Base-by-base conservation (phyloP, 2,113 vertebrate genomes). In the Callipepla californica region DNA sequence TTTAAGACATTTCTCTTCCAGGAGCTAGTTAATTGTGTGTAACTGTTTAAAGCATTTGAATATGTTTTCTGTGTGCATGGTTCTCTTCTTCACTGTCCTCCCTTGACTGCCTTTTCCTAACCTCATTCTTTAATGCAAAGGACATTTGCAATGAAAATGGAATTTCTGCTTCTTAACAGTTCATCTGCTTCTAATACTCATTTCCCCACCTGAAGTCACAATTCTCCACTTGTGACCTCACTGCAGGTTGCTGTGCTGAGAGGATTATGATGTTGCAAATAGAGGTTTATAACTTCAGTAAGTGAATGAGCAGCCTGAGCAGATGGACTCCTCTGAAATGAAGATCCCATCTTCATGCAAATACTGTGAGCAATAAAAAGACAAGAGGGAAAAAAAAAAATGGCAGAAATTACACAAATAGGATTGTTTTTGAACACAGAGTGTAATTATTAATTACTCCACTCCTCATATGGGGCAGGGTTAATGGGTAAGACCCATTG, bases 161-260 rank as follows among this genome's bases (percentile, higher is more conserved):
- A 28, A 81, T 86, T 57, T 82, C 47, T n/a, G 47, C 38, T 40
- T 92, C 80, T 93, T 85, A 92, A 77, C 87, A 72, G 38, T 51
- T 85, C 51, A 59, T 91, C 92, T 93, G 69, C 7, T 89, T 75
- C 68, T 90, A 66, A 77, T 93, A 57, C 66, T 90, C 53, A 73
- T 94, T 96, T 94, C 53, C 68, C 79, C 82, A 91, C 87, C 93
- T 93, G 80, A 95, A 96, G 90, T 80, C 66, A 85, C 61, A 89
- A 48, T 86, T 66, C 28, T 76, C 77, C 83, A 89, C 95, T 93
- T 95, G 73, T 80, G 95, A 92, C 92, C 92, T 93, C 91, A 79
- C 84, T 0, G 5, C 66, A 93, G 80, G 89, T 92, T 93, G 55
- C 74, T 0, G 32, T 91, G 48, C 34, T n/a, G 73, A 94, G 61